Evolutionary conservation across 2,888 invertebrate species (phyloP).

Genomic region (Acanthosepion lycidas): DNA sequence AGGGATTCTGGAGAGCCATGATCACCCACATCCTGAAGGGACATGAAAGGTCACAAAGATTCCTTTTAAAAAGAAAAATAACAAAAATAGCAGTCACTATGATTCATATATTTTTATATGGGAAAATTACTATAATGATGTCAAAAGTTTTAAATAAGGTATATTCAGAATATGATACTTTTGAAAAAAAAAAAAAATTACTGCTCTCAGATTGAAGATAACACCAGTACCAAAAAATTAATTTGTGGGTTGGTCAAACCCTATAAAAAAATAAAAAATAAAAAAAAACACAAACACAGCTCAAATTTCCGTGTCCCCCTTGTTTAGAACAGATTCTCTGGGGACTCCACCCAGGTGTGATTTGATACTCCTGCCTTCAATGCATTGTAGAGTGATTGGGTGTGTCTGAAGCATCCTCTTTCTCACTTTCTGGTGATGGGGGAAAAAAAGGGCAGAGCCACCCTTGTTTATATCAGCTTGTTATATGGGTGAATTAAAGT

Average conservation of each 20-base stretch:
- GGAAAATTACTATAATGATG: not conserved
- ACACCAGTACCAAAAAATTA: not conserved
- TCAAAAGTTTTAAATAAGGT: not conserved
- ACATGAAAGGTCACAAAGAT: no score
- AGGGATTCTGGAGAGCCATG: no score
- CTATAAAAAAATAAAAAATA: not conserved
- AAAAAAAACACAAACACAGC: not conserved
- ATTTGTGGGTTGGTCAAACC: not conserved
- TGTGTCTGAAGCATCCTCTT: slow-evolving; percentile 1
- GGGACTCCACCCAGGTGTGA: not conserved
- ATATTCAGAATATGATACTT: not conserved
- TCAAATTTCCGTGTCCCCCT: not conserved
- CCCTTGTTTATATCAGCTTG: not conserved
- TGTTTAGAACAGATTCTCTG: not conserved
- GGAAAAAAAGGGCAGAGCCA: not conserved
- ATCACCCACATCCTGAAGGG: no score
- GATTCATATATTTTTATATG: no score
- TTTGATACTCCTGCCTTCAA: not conserved
- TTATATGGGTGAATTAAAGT: slow-evolving; percentile 33
- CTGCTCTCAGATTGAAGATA: not conserved
- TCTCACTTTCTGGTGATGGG: not conserved
- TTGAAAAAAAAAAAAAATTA: not conserved
- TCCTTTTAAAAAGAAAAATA: no score
- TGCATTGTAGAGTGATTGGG: not conserved
- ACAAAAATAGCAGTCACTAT: no score